These are phyloP conservation scores for Periparus ater DNA, from an alignment of 2,797 vertebrate genomes.

Conservation along the genomic window DNA sequence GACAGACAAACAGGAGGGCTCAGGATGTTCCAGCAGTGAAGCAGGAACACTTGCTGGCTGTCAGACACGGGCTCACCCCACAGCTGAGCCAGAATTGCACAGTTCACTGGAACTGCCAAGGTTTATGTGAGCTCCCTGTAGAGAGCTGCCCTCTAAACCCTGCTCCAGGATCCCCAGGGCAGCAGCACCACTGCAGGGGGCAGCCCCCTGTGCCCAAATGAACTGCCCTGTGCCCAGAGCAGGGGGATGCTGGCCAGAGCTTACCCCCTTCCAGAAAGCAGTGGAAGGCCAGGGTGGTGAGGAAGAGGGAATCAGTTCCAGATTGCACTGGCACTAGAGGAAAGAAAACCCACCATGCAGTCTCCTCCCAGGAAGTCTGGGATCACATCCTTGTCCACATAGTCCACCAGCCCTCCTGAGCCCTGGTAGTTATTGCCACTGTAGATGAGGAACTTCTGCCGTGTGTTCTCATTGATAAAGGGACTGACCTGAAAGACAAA, in stretches of 20 bases:
- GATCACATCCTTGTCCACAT: constrained; percentile 80
- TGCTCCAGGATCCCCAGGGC: not conserved
- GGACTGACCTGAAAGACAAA: constrained; percentile 77
- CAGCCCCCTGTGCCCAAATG: not conserved
- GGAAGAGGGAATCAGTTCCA: not conserved
- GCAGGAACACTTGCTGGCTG: not conserved
- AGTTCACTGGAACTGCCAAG: fast-evolving
- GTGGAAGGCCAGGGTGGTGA: not conserved
- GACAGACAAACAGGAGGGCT: not conserved
- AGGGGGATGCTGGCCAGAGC: not conserved
- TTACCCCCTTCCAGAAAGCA: not conserved
- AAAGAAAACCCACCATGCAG: constrained; percentile 76
- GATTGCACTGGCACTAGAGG: not conserved
- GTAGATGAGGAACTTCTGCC: constrained; percentile 84
- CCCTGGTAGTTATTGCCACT: constrained; percentile 84
- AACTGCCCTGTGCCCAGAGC: not conserved
- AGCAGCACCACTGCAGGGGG: not conserved
- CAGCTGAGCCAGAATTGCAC: not conserved
- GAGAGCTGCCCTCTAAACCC: not conserved
- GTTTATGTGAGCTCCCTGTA: not conserved
- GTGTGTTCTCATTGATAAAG: constrained; percentile 85
- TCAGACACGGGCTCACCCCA: not conserved
- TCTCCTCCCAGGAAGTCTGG: constrained; percentile 84
- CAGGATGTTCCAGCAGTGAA: not conserved
- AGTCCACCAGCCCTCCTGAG: constrained; percentile 80